A percentile compares a stretch with the other conserved stretches of the same genome.
Evolutionary conservation across 2,888 invertebrate genomes (phyloP).

Genomic region (Nomada fabriciana): DNA sequence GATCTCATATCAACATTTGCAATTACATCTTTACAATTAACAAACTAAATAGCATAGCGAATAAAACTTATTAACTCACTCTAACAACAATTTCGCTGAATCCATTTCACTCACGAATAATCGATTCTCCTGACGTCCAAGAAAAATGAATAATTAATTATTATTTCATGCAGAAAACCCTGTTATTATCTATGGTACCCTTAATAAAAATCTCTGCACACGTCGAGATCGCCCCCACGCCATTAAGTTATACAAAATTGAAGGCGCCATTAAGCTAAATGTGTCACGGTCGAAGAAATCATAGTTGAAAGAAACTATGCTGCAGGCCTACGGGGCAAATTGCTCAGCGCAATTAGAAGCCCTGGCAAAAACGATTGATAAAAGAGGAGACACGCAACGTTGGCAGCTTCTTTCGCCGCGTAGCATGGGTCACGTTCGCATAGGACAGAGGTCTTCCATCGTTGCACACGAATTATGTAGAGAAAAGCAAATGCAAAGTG

Average conservation of each 20-base stretch:
- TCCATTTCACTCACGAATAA: too few relatives aligned
- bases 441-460: not conserved
- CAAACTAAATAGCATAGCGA: too few relatives aligned
- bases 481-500: slow-evolving; percentile 11
- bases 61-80: too few relatives aligned
- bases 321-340: slow-evolving; percentile 5
- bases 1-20: too few relatives aligned
- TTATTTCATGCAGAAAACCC: too few relatives aligned
- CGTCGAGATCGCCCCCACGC: too few relatives aligned
- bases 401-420: slow-evolving; percentile 9
- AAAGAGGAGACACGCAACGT: slow-evolving; percentile 8
- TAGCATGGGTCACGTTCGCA: not conserved
- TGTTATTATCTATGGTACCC: too few relatives aligned
- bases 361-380: slow-evolving; percentile 12
- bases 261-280: not conserved
- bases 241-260: not conserved
- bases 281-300: not conserved
- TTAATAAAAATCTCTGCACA: too few relatives aligned
- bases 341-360: slow-evolving; percentile 20
- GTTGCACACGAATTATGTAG: slow-evolving; percentile 5
- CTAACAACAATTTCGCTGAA: too few relatives aligned
- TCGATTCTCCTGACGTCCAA: too few relatives aligned
- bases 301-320: slow-evolving; percentile 12
- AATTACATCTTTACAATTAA: too few relatives aligned
- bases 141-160: too few relatives aligned